Evolutionary conservation across 2,113 vertebrate species (phyloP).

Genomic region (Pseudorasbora parva): DNA sequence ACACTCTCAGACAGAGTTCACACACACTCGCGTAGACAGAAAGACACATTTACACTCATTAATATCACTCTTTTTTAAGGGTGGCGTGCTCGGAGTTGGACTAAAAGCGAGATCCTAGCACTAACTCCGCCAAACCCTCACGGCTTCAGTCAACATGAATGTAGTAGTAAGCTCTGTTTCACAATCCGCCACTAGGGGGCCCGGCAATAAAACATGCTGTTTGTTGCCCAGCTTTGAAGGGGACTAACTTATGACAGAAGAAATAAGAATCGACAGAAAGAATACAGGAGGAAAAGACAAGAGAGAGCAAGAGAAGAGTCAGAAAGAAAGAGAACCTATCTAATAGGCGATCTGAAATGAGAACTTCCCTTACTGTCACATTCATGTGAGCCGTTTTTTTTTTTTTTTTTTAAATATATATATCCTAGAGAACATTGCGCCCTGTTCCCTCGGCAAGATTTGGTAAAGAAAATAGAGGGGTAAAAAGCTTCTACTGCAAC

Average conservation of each 20-base stretch:
- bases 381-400: conserved; percentile 72
- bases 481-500: conserved; percentile 66
- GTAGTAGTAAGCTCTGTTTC: conserved; percentile 80
- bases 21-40: conserved; percentile 38
- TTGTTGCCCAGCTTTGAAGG: conserved; percentile 69
- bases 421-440: conserved; percentile 72
- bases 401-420: neutral
- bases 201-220: conserved; percentile 78
- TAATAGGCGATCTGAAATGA: conserved; percentile 70
- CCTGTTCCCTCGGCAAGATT: conserved; percentile 68
- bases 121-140: conserved; percentile 68
- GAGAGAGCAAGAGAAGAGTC: conserved; percentile 20
- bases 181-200: conserved; percentile 66
- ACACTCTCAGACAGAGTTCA: conserved; percentile 30
- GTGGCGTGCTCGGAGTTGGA: conserved; percentile 71
- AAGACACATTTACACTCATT: conserved; percentile 66
- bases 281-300: neutral
- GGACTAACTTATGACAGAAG: conserved; percentile 61
- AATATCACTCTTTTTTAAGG: conserved; percentile 72
- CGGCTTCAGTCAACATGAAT: conserved; percentile 75
- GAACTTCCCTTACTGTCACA: conserved; percentile 76
- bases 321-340: conserved; percentile 15
- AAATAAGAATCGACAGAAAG: conserved; percentile 1
- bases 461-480: conserved; percentile 53
- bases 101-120: conserved; percentile 56